These are phyloP conservation scores for Nesoenas mayeri DNA, from an alignment of 2,113 vertebrate species.

Conservation along the genomic window DNA sequence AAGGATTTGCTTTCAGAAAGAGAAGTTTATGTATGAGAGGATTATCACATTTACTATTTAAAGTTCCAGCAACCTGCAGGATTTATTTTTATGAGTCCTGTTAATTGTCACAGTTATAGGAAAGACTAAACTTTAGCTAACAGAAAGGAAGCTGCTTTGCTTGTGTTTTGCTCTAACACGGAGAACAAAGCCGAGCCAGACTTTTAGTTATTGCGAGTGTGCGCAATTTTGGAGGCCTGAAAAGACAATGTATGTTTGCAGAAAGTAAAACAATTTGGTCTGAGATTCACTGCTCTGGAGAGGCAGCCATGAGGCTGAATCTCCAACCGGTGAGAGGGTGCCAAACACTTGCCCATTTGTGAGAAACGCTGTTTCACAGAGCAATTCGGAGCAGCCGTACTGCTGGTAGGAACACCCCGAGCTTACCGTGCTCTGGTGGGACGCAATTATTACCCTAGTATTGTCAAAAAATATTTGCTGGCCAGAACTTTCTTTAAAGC, in stretches of 20 bases:
- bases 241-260: not conserved
- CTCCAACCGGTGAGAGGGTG: not conserved
- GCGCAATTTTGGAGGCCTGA: not conserved
- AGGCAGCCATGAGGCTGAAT: not conserved
- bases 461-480: not conserved
- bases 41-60: constrained; percentile 38
- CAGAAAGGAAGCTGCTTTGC: not conserved
- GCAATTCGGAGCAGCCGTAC: fast-evolving
- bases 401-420: not conserved
- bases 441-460: not conserved
- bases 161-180: not conserved
- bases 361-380: not conserved
- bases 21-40: constrained; percentile 15
- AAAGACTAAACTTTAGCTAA: not conserved
- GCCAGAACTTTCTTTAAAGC: not conserved
- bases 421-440: fast-evolving
- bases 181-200: not conserved
- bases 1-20: constrained; percentile 28
- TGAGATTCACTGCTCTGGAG: not conserved
- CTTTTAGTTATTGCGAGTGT: not conserved
- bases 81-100: constrained; percentile 10
- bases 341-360: not conserved
- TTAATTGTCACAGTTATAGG: constrained; percentile 4
- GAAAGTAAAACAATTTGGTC: not conserved
- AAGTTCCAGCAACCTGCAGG: not conserved